Percentiles rank a stretch among this genome's conserved stretches.
These are phyloP conservation scores for Eumaeus atala DNA, from an alignment of 1,140 invertebrate genomes.

Conservation along the genomic window DNA sequence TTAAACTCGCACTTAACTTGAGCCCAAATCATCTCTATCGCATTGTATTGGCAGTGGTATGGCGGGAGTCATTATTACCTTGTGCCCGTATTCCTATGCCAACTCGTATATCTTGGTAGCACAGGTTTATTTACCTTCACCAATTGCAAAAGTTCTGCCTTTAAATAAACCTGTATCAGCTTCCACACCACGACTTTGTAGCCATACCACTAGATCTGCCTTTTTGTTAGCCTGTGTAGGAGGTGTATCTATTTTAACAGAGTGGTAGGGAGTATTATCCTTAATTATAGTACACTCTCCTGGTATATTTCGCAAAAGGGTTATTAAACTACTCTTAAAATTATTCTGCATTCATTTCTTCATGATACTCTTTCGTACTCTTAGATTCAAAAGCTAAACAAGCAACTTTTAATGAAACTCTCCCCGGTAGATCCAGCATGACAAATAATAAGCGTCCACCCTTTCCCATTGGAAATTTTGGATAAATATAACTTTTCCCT, in stretches of 20 bases:
- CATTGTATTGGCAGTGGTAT: slow-evolving; percentile 19
- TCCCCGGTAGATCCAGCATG: slow-evolving; percentile 1
- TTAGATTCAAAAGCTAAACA: slow-evolving; percentile 12
- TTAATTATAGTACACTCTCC: slow-evolving; percentile 24
- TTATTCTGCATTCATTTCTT: slow-evolving; percentile 22
- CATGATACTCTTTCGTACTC: slow-evolving; percentile 11
- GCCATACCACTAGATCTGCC: slow-evolving; percentile 17
- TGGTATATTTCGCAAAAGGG: slow-evolving; percentile 22
- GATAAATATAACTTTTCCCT: not conserved
- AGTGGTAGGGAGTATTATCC: slow-evolving; percentile 33
- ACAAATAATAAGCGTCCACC: slow-evolving; percentile 10
- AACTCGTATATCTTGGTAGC: not conserved
- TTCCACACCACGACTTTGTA: slow-evolving; percentile 17
- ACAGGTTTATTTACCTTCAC: not conserved
- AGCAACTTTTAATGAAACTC: not conserved
- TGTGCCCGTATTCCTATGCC: slow-evolving; percentile 2
- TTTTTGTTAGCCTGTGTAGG: slow-evolving; percentile 24
- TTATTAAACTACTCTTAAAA: slow-evolving; percentile 29
- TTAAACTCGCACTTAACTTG: slow-evolving; percentile 9
- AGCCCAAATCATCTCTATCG: slow-evolving; percentile 14
- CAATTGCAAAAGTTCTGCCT: not conserved
- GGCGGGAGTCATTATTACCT: slow-evolving; percentile 10
- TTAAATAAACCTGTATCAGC: not conserved
- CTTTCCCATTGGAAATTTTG: slow-evolving; percentile 8
- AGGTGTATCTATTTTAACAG: slow-evolving; percentile 32